These are phyloP conservation scores for Drosophila paramelanica DNA, from an alignment of 2,888 invertebrate genomes.

Conservation along the genomic window DNA sequence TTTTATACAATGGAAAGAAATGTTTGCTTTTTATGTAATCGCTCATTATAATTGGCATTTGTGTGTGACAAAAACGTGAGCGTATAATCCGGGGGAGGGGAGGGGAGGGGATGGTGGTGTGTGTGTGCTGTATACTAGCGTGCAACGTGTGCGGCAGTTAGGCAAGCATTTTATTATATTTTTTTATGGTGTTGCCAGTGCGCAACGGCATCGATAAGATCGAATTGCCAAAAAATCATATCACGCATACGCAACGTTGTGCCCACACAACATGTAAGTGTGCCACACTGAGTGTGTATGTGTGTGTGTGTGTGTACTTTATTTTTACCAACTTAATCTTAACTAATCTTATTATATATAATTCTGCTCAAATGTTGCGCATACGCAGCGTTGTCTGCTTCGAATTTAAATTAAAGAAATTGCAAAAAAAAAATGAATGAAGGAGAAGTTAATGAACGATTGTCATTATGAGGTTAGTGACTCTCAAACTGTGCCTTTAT, in stretches of 20 bases:
- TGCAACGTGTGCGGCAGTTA: slow-evolving; percentile 50
- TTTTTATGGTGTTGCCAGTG: slow-evolving; percentile 10
- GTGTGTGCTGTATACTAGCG: neutral
- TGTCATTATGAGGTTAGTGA: too few species aligned
- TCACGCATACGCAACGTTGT: slow-evolving; percentile 65
- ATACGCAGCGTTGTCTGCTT: slow-evolving; percentile 16
- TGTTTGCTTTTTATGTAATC: slow-evolving; percentile 72
- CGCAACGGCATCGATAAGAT: slow-evolving; percentile 57
- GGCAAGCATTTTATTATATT: slow-evolving; percentile 48
- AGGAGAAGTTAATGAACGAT: too few species aligned
- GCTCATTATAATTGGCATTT: slow-evolving; percentile 77
- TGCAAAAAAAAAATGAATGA: neutral
- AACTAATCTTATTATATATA: neutral
- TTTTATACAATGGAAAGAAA: slow-evolving; percentile 61
- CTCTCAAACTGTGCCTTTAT: too few species aligned
- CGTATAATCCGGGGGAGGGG: neutral
- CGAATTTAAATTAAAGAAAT: neutral
- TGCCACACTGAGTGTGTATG: neutral
- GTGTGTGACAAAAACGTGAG: slow-evolving; percentile 64
- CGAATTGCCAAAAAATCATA: slow-evolving; percentile 53
- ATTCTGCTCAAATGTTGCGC: slow-evolving; percentile 4
- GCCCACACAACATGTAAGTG: slow-evolving; percentile 13
- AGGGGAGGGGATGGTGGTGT: neutral
- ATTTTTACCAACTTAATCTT: neutral
- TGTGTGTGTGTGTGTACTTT: slow-evolving; percentile 5